Percentiles rank a stretch among this genome's conserved stretches.
Evolutionary conservation across 2,888 invertebrate species (phyloP).

Genomic region (Galeruca laticollis): DNA sequence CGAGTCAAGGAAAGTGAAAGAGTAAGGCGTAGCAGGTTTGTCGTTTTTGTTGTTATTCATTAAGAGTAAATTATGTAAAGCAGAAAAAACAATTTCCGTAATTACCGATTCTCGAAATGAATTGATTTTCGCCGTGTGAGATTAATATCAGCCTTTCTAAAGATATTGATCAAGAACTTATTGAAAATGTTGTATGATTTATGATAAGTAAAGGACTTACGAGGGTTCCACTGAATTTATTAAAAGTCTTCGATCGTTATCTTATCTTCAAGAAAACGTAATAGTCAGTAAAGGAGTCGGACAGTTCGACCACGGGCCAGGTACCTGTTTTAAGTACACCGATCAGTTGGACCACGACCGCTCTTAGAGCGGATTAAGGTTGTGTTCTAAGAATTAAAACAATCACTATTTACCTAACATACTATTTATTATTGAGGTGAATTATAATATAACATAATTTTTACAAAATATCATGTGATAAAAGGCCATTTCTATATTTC

Average conservation of each 20-base stretch:
- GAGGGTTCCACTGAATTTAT: not conserved
- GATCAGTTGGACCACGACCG: too few relatives aligned
- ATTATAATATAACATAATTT: too few relatives aligned
- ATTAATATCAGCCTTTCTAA: conserved; percentile 48
- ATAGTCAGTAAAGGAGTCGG: too few relatives aligned
- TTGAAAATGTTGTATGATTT: conserved; percentile 29
- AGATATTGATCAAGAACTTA: conserved; percentile 42
- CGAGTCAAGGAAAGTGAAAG: conserved; percentile 36
- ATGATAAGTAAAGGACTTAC: conserved; percentile 13
- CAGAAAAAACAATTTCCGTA: conserved; percentile 37
- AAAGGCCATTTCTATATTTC: too few relatives aligned
- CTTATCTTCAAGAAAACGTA: not conserved
- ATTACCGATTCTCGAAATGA: conserved; percentile 33
- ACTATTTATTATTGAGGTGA: too few relatives aligned
- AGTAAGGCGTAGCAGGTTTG: conserved; percentile 37
- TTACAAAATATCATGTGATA: too few relatives aligned
- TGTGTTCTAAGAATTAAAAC: too few relatives aligned
- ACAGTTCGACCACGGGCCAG: too few relatives aligned
- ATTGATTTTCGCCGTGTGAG: conserved; percentile 37
- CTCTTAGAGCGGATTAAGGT: too few relatives aligned
- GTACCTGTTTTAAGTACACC: too few relatives aligned
- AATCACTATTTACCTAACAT: too few relatives aligned
- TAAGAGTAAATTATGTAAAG: conserved; percentile 28
- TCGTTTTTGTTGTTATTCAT: conserved; percentile 9
- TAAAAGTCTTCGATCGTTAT: not conserved